Conservation (phyloP, 2,797 vertebrate species). For the Melopsittacus undulatus region DNA sequence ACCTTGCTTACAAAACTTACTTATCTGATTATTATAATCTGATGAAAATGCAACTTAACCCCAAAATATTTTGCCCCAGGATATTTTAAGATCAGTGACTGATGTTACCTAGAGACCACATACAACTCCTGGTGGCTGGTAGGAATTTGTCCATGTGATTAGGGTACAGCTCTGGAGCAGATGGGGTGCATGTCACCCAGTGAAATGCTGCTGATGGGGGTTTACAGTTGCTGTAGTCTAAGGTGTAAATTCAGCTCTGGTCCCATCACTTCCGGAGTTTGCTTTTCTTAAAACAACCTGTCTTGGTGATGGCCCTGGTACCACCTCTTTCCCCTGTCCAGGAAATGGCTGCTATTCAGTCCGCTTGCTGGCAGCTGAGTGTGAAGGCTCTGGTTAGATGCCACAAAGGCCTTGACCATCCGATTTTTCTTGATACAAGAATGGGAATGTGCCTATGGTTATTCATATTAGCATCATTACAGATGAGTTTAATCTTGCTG, state of each 20-base stretch:
- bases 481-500: neutral
- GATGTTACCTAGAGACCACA: neutral
- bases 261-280: neutral
- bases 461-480: neutral
- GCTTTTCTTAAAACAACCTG: neutral
- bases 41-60: conserved; percentile 3
- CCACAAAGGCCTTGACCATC: neutral
- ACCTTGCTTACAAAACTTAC: neutral
- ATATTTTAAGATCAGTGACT: neutral
- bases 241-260: neutral
- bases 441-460: neutral
- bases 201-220: neutral
- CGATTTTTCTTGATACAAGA: neutral
- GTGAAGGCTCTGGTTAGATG: neutral
- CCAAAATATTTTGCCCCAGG: conserved; percentile 14
- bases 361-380: neutral
- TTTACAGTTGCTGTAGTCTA: neutral
- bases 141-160: neutral
- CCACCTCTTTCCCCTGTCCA: neutral
- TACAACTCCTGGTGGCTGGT: neutral
- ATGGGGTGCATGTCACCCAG: neutral
- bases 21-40: conserved; percentile 31
- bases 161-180: neutral
- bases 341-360: fast-evolving
- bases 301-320: neutral